Percentiles rank a stretch among this genome's conserved stretches.
phyloP scores from a whole-genome alignment of 2,888 invertebrate species.

The Heteromyza rotundicornis region DNA sequence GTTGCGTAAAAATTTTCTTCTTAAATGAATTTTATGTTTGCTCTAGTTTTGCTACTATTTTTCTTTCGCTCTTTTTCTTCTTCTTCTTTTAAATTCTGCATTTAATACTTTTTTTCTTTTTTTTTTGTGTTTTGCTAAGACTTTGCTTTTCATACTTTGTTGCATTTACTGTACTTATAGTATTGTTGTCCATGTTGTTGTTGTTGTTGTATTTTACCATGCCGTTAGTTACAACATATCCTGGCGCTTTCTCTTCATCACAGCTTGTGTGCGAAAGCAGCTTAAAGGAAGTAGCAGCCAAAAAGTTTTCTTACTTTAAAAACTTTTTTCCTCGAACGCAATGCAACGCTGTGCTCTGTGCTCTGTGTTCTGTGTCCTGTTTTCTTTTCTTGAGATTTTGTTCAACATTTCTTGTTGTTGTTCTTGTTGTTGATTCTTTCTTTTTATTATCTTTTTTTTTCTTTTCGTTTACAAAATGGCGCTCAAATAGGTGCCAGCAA shows the following conservation, averaged over 20 bases:
- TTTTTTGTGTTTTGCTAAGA: too few species aligned
- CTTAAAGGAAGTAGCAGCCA: background rate
- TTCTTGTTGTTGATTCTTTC: background rate
- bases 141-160: background rate
- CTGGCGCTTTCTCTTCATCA: background rate
- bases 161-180: background rate
- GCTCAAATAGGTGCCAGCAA: background rate
- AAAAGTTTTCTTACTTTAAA: background rate
- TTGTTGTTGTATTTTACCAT: background rate
- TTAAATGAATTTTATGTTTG: slow-evolving; percentile 29
- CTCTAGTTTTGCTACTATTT: slow-evolving; percentile 17
- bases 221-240: slow-evolving; percentile 1
- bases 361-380: too few species aligned
- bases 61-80: background rate
- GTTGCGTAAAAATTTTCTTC: slow-evolving; percentile 27
- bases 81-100: background rate
- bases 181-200: background rate
- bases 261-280: background rate
- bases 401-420: background rate
- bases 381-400: too few species aligned
- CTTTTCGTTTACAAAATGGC: background rate
- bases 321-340: background rate
- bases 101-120: too few species aligned
- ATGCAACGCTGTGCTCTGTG: background rate
- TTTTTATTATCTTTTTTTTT: slow-evolving; percentile 3